phyloP scores from a whole-genome alignment of 1,140 invertebrate species.

The Littorina saxatilis region DNA sequence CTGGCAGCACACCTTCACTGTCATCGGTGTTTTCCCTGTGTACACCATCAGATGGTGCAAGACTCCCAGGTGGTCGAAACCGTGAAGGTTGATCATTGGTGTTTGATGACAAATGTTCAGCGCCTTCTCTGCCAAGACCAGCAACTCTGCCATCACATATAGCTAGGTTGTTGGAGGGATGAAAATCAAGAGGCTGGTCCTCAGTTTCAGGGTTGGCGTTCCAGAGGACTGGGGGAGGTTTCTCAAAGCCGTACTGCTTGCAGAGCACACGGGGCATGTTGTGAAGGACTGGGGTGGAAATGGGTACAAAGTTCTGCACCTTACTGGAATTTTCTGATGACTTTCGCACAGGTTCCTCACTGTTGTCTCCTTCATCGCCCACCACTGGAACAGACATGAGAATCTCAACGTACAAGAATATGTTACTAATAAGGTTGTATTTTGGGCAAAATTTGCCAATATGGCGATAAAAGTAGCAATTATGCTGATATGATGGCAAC shows the following conservation, averaged over 20 bases:
- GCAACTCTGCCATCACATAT: neutral
- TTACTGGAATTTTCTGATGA: neutral
- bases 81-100: no score
- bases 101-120: no score
- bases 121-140: no score
- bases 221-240: neutral
- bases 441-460: no score
- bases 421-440: no score
- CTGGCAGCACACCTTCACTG: neutral
- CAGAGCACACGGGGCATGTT: slow-evolving; percentile 25
- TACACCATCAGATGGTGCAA: neutral
- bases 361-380: neutral
- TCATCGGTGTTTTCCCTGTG: neutral
- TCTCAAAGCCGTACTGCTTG: slow-evolving; percentile 43
- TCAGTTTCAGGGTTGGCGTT: slow-evolving; percentile 39
- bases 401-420: no score
- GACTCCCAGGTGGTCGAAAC: no score
- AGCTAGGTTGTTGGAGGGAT: neutral
- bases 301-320: slow-evolving; percentile 40
- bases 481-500: no score
- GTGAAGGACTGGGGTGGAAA: slow-evolving; percentile 50
- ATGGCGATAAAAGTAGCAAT: no score
- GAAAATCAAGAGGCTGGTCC: slow-evolving; percentile 52
- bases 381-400: no score
- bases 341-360: neutral